These are phyloP conservation scores for Folsomia candida DNA, from an alignment of 2,888 invertebrate genomes.

Conservation along the genomic window DNA sequence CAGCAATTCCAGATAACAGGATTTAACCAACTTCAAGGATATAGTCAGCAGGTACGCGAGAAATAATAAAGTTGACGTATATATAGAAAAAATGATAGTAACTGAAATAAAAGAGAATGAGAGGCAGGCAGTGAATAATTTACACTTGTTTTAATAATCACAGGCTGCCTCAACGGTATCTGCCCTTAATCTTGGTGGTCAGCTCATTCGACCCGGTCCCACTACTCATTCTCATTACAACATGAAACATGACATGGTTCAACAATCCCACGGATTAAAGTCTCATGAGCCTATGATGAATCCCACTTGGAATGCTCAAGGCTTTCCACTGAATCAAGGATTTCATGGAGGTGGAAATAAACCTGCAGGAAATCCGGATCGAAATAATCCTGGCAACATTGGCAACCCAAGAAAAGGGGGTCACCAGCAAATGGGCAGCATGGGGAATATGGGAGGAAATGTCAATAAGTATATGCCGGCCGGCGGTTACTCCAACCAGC, in stretches of 20 bases:
- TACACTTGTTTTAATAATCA: background rate
- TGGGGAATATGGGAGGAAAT: constrained; percentile 18
- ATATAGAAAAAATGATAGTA: background rate
- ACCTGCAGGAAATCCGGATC: constrained; percentile 29
- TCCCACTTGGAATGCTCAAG: constrained; percentile 36
- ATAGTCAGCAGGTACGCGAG: constrained; percentile 38
- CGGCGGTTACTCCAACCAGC: constrained; percentile 35
- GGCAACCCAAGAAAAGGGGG: constrained; percentile 38
- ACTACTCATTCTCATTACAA: constrained; percentile 26
- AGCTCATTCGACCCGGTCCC: constrained; percentile 35
- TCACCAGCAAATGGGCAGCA: constrained; percentile 22
- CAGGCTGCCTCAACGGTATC: constrained; percentile 44
- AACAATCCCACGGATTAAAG: constrained; percentile 29
- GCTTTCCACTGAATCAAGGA: constrained; percentile 27
- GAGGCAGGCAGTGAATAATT: no score
- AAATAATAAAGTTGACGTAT: no score
- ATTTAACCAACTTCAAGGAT: constrained; percentile 24
- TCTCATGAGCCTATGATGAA: constrained; percentile 37
- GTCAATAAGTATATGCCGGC: constrained; percentile 36
- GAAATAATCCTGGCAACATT: constrained; percentile 33
- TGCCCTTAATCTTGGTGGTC: constrained; percentile 37
- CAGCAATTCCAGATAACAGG: constrained; percentile 21
- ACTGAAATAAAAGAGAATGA: background rate
- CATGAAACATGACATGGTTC: constrained; percentile 38
- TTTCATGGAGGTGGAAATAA: constrained; percentile 37